Conservation (phyloP, 2,888 invertebrate genomes). For the Reticulitermes lucifugus region DNA sequence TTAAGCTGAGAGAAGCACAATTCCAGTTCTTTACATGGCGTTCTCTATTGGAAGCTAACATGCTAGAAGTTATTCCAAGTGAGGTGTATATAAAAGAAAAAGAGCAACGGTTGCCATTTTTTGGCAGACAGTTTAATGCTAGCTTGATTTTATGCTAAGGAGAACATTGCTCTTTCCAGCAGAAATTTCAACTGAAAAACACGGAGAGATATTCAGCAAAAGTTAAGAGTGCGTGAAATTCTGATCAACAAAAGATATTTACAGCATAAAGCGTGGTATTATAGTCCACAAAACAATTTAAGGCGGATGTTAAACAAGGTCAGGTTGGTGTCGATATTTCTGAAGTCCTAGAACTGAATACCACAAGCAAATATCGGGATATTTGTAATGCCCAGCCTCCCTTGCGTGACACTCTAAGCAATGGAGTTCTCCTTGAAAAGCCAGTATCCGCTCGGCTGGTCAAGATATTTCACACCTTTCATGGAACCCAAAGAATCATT, state of each 20-base stretch:
- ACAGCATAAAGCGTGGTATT: not conserved
- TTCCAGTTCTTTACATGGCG: not conserved
- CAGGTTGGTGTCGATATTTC: too few species aligned
- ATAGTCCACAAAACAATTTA: not conserved
- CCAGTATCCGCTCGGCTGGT: too few species aligned
- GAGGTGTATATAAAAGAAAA: not conserved
- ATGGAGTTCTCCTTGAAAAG: too few species aligned
- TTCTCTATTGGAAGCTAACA: not conserved
- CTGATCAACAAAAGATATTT: constrained; percentile 10
- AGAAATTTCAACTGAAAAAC: not conserved
- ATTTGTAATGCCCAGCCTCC: too few species aligned
- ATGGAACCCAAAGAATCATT: too few species aligned
- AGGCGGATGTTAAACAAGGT: not conserved
- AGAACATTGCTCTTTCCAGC: constrained; percentile 2
- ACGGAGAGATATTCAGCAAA: not conserved
- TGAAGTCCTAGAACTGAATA: too few species aligned
- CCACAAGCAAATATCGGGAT: too few species aligned
- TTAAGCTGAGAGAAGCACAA: not conserved
- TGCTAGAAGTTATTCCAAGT: not conserved
- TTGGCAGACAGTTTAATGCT: not conserved
- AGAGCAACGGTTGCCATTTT: constrained; percentile 9
- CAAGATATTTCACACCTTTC: too few species aligned
- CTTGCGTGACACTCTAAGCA: too few species aligned
- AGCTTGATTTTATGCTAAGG: not conserved
- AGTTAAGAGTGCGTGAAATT: constrained; percentile 19